These are phyloP conservation scores for Arrhopalites spinosus DNA, from an alignment of 2,888 invertebrate genomes.

Conservation along the genomic window DNA sequence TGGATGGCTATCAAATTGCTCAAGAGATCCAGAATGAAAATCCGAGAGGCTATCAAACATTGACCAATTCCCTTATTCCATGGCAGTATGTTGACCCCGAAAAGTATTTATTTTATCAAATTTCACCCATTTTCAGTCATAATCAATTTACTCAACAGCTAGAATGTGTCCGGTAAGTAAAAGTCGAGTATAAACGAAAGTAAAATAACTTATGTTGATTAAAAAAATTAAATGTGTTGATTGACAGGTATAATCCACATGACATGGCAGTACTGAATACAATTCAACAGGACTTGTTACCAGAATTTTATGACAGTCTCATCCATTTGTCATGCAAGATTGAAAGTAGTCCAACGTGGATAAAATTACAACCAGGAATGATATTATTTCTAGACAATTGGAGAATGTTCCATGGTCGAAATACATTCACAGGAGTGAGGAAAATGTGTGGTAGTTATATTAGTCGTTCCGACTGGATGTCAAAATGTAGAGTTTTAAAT, in stretches of 20 bases:
- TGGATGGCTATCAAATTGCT: slow-evolving; percentile 75
- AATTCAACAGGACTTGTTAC: slow-evolving; percentile 63
- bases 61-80: slow-evolving; percentile 66
- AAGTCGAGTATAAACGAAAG: no score
- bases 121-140: slow-evolving; percentile 67
- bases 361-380: slow-evolving; percentile 71
- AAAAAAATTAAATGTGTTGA: not conserved
- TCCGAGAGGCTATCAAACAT: slow-evolving; percentile 66
- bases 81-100: slow-evolving; percentile 71
- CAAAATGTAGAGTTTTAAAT: slow-evolving; percentile 62
- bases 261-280: slow-evolving; percentile 72
- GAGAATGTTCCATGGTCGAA: slow-evolving; percentile 75
- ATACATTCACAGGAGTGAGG: slow-evolving; percentile 70
- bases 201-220: not conserved
- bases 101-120: slow-evolving; percentile 63
- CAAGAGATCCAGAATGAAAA: slow-evolving; percentile 63
- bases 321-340: slow-evolving; percentile 64
- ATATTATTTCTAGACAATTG: slow-evolving; percentile 79
- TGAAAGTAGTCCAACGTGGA: slow-evolving; percentile 59
- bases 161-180: slow-evolving; percentile 69
- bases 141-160: slow-evolving; percentile 65
- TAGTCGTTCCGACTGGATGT: slow-evolving; percentile 71
- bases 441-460: slow-evolving; percentile 75
- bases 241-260: slow-evolving; percentile 71
- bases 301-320: slow-evolving; percentile 68